phyloP scores from a whole-genome alignment of 2,797 vertebrate genomes.

The Rhinatrema bivittatum region DNA sequence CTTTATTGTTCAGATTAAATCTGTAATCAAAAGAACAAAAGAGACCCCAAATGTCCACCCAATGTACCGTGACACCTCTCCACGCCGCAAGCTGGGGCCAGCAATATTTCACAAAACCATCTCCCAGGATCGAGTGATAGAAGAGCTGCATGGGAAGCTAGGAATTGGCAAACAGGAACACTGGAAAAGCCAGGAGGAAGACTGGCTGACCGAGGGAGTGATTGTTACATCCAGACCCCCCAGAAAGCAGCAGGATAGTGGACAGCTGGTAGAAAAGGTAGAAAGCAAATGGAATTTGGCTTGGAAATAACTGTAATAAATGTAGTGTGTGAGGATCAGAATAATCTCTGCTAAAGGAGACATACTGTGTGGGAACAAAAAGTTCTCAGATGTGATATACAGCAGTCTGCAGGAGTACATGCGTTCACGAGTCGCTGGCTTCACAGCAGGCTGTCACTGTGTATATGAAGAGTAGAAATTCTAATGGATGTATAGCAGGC shows the following conservation, averaged over 20 bases:
- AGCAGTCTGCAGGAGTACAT: no score
- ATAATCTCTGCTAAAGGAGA: no score
- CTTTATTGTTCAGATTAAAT: slow-evolving; percentile 78
- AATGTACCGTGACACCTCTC: slow-evolving; percentile 80
- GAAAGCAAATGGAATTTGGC: slow-evolving; percentile 7
- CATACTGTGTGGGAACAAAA: no score
- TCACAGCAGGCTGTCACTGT: no score
- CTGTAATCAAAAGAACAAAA: slow-evolving; percentile 91
- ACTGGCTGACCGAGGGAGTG: slow-evolving; percentile 86
- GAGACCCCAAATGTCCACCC: slow-evolving; percentile 85
- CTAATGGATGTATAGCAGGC: no score
- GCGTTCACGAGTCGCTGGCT: no score
- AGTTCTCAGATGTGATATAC: no score
- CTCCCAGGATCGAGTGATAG: slow-evolving; percentile 81
- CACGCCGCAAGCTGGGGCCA: slow-evolving; percentile 80
- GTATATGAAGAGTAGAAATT: no score
- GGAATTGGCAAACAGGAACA: slow-evolving; percentile 67
- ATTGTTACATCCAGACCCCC: slow-evolving; percentile 76
- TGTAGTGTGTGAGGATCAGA: no score
- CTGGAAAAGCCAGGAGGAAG: slow-evolving; percentile 57
- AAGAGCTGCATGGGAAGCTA: slow-evolving; percentile 85
- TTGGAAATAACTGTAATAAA: no score
- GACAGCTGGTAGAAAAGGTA: slow-evolving; percentile 87
- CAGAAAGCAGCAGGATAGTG: slow-evolving; percentile 58
- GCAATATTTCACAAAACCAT: slow-evolving; percentile 80